Evolutionary conservation across 2,888 invertebrate genomes (phyloP), one percentile per base, ranked within the genome.

Genomic region (Epistrophella euchroma): DNA sequence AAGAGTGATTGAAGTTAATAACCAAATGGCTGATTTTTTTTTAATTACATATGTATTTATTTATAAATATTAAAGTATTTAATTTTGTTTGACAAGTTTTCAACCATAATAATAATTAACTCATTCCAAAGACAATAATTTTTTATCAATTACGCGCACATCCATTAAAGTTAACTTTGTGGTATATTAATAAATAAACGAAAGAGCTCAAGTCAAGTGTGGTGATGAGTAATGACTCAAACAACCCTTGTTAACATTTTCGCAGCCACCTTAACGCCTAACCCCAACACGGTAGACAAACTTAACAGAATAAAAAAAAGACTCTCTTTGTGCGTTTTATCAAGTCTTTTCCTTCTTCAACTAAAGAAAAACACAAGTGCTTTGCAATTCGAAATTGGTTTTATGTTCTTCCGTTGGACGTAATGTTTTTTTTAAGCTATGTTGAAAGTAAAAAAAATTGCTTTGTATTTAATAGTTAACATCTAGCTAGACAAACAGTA

Each of bases 341-440:
- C 11, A 64, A 47, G 47, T 71, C 64, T 11, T 43, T 40, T 56
- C 19, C 4, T 35, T 9, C 62, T 56, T 50, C 45, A 43, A 52
- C 58, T 52, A 72, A 77, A 58, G 37, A 73, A 62, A 60, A 68
- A 55, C 47, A 77, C 37, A 78, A 77, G 83, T 62, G 32, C 78
- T 70, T 83, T 68, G 62, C 83, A 72, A 60, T 78, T 73, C 40
- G 55, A 70, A 83, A 74, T 83, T 83, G 78, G 73, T 78, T 83
- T 56, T 28, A 47, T 56, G 37, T 70, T 28, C 55, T 68, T 83
- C 45, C 22, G 35, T 15, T 62, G 7, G 35, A 35, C 28, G 11
- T 37, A 45, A 22, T n/a, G 55, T 50, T 47, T 68, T 68, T 15
- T 25, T 25, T 37, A 50, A 37, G 43, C 62, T 37, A 15, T 22